These are phyloP conservation scores for Procambarus virginalis DNA, from an alignment of 1,140 invertebrate genomes.

Conservation along the genomic window DNA sequence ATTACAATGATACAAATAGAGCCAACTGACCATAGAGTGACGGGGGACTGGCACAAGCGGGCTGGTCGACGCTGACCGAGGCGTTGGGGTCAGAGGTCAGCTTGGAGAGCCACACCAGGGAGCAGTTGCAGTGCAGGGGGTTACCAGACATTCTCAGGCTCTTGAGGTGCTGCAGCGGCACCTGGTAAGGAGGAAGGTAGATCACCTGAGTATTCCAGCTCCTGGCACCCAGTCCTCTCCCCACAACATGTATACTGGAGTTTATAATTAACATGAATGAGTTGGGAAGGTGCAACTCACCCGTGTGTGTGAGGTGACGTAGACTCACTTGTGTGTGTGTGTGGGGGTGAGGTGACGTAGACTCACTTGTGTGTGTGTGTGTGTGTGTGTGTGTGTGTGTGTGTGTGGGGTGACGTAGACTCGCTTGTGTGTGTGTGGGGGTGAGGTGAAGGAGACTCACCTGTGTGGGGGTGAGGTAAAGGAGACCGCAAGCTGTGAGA, in stretches of 20 bases:
- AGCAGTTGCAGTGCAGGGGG: conserved; percentile 86
- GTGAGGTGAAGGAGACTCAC: not conserved
- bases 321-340: conserved; percentile 60
- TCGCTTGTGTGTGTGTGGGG: too few species aligned
- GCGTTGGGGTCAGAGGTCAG: conserved; percentile 79
- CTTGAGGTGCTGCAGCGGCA: conserved; percentile 55
- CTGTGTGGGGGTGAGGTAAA: conserved; percentile 63
- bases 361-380: too few species aligned
- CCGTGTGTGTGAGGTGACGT: too few species aligned
- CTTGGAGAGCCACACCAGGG: conserved; percentile 84
- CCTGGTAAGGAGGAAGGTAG: conserved; percentile 1
- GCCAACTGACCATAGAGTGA: conserved; percentile 64
- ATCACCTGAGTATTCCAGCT: not conserved
- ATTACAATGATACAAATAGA: too few species aligned
- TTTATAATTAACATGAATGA: too few species aligned
- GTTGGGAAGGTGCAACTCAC: too few species aligned
- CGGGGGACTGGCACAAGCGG: conserved; percentile 62
- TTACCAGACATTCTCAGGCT: conserved; percentile 74
- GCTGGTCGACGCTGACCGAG: conserved; percentile 55
- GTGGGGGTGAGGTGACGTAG: conserved; percentile 52
- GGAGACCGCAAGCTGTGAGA: conserved; percentile 65
- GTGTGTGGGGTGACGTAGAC: conserved; percentile 34
- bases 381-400: conserved; percentile 7
- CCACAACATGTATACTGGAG: too few species aligned
- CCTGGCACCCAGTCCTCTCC: too few species aligned